A percentile compares a stretch with the other conserved stretches of the same genome.
Conservation (phyloP, 2,113 vertebrate species). For the Emydocephalus ijimae region DNA sequence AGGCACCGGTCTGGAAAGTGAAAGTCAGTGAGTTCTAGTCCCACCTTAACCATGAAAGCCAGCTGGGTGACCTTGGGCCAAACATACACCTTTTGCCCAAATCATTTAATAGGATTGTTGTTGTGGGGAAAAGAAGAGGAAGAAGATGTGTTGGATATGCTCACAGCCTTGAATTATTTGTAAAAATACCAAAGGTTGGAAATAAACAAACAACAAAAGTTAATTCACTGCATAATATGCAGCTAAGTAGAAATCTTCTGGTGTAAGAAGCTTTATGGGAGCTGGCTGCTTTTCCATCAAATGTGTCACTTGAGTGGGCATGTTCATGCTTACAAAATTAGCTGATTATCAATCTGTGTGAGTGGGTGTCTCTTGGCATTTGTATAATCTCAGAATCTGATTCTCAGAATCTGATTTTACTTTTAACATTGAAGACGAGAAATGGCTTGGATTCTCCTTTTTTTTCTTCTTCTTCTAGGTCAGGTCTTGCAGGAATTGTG, state of each 20-base stretch:
- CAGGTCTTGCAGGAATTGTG: background rate
- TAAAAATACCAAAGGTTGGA: background rate
- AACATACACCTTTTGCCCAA: background rate
- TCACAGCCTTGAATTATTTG: background rate
- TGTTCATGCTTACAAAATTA: fast-evolving
- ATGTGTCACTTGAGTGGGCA: background rate
- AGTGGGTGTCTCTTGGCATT: fast-evolving
- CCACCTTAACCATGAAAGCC: background rate
- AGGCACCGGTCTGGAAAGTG: background rate
- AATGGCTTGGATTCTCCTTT: background rate
- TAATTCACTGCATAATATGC: background rate
- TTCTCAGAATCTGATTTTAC: background rate
- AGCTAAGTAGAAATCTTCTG: background rate
- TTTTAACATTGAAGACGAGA: background rate
- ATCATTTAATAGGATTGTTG: background rate
- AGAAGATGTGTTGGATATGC: background rate
- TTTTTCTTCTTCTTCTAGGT: background rate
- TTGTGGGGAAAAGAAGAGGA: background rate
- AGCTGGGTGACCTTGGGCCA: background rate
- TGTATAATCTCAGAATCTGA: background rate
- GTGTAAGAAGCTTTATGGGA: background rate
- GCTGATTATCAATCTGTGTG: background rate
- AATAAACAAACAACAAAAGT: background rate
- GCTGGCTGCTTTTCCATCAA: background rate
- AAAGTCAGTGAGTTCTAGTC: background rate